Conservation (phyloP, 2,888 invertebrate genomes). For the Netelia melanura region DNA sequence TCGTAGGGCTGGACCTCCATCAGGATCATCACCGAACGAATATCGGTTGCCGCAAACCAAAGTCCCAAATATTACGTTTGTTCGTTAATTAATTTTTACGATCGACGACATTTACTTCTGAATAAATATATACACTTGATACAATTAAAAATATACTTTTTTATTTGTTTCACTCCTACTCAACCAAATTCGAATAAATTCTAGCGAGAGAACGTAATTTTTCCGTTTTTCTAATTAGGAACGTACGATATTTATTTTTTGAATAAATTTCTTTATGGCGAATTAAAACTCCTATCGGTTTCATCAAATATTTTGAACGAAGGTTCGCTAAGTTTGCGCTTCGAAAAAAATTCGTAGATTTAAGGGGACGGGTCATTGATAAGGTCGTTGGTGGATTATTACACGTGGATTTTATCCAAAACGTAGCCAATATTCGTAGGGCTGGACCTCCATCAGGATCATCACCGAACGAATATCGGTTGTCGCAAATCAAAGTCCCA, state of each 20-base stretch:
- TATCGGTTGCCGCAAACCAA: neutral
- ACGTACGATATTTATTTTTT: neutral
- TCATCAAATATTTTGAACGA: too few relatives aligned
- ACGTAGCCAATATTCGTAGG: neutral
- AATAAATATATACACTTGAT: neutral
- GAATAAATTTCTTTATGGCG: neutral
- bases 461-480: neutral
- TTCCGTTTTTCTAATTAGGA: neutral
- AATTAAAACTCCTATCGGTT: neutral
- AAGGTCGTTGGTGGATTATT: too few relatives aligned
- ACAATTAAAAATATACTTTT: neutral
- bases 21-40: neutral
- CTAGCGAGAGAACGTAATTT: neutral
- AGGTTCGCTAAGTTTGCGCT: too few relatives aligned
- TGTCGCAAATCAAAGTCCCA: neutral
- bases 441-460: neutral
- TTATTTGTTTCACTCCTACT: neutral
- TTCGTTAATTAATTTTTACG: neutral
- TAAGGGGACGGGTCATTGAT: too few relatives aligned
- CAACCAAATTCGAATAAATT: neutral
- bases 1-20: neutral
- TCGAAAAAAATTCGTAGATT: too few relatives aligned
- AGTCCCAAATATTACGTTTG: neutral
- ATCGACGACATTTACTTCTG: neutral
- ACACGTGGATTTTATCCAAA: neutral